These are phyloP conservation scores for Cheilosia urbana DNA, from an alignment of 2,888 invertebrate genomes.

Conservation along the genomic window DNA sequence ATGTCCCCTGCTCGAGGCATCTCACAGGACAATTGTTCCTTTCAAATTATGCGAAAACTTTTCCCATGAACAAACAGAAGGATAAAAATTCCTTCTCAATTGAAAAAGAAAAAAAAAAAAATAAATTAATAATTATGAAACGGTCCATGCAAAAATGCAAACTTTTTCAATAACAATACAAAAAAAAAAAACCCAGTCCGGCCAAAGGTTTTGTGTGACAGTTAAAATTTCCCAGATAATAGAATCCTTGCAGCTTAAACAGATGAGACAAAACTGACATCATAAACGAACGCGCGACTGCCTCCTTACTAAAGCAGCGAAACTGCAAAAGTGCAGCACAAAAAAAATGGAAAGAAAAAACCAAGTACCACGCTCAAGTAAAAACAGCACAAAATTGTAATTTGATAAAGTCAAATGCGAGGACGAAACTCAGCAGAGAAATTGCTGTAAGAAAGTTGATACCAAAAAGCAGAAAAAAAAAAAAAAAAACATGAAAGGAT, in stretches of 20 bases:
- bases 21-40: conserved; percentile 35
- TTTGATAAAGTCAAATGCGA: conserved; percentile 58
- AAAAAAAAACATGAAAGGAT: background rate
- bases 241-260: conserved; percentile 60
- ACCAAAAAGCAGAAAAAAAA: conserved; percentile 8
- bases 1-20: too few relatives aligned
- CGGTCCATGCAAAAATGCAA: conserved; percentile 33
- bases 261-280: conserved; percentile 56
- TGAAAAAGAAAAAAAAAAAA: conserved; percentile 14
- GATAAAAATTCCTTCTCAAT: background rate
- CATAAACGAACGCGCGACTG: conserved; percentile 11
- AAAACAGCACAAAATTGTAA: conserved; percentile 49
- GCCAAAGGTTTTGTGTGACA: conserved; percentile 40
- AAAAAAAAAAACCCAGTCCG: conserved; percentile 8
- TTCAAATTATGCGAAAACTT: conserved; percentile 43
- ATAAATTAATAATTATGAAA: conserved; percentile 6
- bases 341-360: background rate
- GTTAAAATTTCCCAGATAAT: conserved; percentile 57
- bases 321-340: conserved; percentile 41
- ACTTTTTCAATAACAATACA: conserved; percentile 47
- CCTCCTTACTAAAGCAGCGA: conserved; percentile 5
- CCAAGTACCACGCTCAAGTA: conserved; percentile 25
- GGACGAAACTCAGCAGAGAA: conserved; percentile 24
- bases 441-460: conserved; percentile 47
- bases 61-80: conserved; percentile 12